Evolutionary conservation across 1,140 invertebrate genomes (phyloP).

Genomic region (Drosophila bocqueti): DNA sequence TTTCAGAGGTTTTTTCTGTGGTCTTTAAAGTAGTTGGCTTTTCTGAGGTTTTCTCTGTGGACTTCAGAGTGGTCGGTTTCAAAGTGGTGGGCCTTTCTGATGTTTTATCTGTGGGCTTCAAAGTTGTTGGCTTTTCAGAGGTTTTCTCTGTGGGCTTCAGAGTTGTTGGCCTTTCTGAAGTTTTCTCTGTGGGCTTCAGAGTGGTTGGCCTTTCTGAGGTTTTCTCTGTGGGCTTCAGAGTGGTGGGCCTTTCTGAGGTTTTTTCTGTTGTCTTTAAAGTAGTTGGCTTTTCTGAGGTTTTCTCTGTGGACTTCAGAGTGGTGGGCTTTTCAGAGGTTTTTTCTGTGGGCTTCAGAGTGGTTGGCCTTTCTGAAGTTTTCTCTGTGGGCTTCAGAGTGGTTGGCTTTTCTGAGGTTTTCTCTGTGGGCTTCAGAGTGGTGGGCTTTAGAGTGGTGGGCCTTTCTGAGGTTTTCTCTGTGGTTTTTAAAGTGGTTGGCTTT

Average conservation of each 20-base stretch:
- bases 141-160: conserved; percentile 2
- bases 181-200: conserved; percentile 7
- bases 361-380: too few species aligned
- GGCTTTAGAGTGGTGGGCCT: conserved; percentile 20
- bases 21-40: conserved; percentile 28
- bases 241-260: conserved; percentile 19
- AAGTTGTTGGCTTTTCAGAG: conserved; percentile 5
- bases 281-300: too few species aligned
- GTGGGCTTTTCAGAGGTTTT: conserved; percentile 13
- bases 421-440: conserved; percentile 9
- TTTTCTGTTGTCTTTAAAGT: conserved; percentile 1
- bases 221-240: conserved; percentile 2
- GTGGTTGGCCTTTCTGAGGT: too few species aligned
- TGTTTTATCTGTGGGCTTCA: conserved; percentile 10
- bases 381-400: conserved; percentile 15
- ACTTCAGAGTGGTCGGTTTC: conserved; percentile 10
- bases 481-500: conserved; percentile 8
- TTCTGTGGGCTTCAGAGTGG: conserved; percentile 5
- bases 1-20: too few species aligned
- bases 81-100: conserved; percentile 12
- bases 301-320: conserved; percentile 11
- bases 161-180: conserved; percentile 16
- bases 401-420: conserved; percentile 5
- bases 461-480: conserved; percentile 5
- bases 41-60: conserved; percentile 5